Conservation (phyloP, 2,113 vertebrate species). For the Notiomystis cincta region DNA sequence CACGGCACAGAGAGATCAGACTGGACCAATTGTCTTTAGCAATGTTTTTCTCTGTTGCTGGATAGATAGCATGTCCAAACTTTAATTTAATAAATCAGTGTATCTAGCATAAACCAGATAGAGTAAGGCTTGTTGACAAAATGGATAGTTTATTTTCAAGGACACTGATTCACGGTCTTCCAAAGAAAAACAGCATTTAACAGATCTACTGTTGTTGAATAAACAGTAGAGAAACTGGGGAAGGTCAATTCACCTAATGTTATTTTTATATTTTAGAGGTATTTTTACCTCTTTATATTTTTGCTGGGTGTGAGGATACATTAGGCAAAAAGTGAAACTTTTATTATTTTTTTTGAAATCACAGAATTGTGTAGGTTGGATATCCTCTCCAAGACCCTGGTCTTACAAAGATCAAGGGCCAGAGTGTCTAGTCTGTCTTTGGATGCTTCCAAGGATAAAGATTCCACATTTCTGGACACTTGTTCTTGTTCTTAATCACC, state of each 20-base stretch:
- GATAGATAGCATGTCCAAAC: background rate
- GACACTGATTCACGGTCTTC: background rate
- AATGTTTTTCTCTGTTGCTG: background rate
- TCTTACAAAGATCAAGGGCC: background rate
- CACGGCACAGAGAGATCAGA: background rate
- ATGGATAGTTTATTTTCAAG: conserved; percentile 8
- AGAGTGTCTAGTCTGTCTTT: background rate
- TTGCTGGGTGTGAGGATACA: background rate
- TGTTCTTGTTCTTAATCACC: background rate
- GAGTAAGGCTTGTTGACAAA: background rate
- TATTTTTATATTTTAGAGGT: background rate
- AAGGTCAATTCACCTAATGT: background rate
- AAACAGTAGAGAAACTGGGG: background rate
- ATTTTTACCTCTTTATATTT: no score
- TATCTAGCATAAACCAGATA: background rate
- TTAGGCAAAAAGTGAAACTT: background rate
- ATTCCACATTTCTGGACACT: background rate
- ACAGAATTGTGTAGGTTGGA: background rate
- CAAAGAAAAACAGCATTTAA: background rate
- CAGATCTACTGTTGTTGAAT: background rate
- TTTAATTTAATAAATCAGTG: background rate
- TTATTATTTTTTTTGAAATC: background rate
- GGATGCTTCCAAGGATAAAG: background rate
- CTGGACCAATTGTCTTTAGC: background rate
- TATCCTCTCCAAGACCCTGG: background rate